Evolutionary conservation across 2,797 vertebrate species (phyloP).

Genomic region (Lepus townsendii): DNA sequence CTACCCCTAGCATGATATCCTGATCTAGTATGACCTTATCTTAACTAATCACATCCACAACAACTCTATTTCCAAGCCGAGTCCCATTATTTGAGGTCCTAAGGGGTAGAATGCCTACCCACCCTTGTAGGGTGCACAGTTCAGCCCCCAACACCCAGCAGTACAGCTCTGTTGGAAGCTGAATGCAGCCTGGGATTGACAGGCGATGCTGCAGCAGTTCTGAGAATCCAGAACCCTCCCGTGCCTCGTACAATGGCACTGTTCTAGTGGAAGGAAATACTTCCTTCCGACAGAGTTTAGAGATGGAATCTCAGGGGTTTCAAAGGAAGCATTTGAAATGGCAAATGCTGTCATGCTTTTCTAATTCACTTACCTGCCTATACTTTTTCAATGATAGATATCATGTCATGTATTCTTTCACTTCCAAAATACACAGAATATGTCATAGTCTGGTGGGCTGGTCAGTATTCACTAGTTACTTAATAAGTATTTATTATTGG

Average conservation of each 20-base stretch:
- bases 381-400: not conserved
- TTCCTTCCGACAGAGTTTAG: not conserved
- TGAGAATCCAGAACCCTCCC: too few species aligned
- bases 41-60: not conserved
- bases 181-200: too few species aligned
- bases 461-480: not conserved
- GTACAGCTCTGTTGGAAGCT: not conserved
- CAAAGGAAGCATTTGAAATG: not conserved
- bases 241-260: rapidly evolving
- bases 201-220: rapidly evolving
- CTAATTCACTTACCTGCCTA: not conserved
- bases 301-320: not conserved
- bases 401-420: too few species aligned
- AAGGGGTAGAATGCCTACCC: not conserved
- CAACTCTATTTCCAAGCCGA: not conserved
- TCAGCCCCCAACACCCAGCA: not conserved
- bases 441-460: too few species aligned
- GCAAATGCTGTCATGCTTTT: not conserved
- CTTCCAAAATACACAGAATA: not conserved
- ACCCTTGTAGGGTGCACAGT: not conserved
- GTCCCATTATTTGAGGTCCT: too few species aligned
- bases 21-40: not conserved
- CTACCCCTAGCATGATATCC: too few species aligned
- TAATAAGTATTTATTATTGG: not conserved
- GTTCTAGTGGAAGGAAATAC: not conserved